These are phyloP conservation scores for Phragmatobia fuliginosa DNA, from an alignment of 2,888 invertebrate genomes.

Conservation along the genomic window DNA sequence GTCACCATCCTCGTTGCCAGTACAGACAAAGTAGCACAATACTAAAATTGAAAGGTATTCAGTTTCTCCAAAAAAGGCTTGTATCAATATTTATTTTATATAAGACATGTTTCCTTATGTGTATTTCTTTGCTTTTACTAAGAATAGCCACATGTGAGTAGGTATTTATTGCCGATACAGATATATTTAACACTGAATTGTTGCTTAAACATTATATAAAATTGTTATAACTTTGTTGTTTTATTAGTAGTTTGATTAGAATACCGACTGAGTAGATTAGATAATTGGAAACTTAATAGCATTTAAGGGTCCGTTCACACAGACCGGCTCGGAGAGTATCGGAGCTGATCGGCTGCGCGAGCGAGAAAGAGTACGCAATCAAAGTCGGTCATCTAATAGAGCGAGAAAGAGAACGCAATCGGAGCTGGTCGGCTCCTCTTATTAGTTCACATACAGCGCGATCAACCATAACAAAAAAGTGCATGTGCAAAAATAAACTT, in stretches of 20 bases:
- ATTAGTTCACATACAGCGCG: too few relatives aligned
- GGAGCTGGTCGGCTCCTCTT: too few relatives aligned
- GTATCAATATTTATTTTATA: slow-evolving; percentile 45
- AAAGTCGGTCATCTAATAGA: too few relatives aligned
- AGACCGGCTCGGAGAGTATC: too few relatives aligned
- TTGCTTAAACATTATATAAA: slow-evolving; percentile 21
- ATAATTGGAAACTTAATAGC: neutral
- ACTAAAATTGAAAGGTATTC: neutral
- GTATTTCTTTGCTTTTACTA: neutral
- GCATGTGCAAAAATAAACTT: too few relatives aligned
- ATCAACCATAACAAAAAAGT: too few relatives aligned
- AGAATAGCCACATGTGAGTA: slow-evolving; percentile 18
- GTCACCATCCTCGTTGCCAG: too few relatives aligned
- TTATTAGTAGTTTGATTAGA: slow-evolving; percentile 42
- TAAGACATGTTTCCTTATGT: slow-evolving; percentile 11
- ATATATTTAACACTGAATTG: slow-evolving; percentile 32
- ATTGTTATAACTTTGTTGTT: slow-evolving; percentile 54
- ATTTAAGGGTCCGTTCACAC: too few relatives aligned
- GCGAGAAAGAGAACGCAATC: too few relatives aligned
- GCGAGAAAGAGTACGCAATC: too few relatives aligned
- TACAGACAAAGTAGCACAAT: too few relatives aligned
- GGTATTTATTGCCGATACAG: neutral
- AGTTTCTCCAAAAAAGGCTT: neutral
- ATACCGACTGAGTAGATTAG: neutral
- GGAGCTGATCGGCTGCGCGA: too few relatives aligned